Evolutionary conservation across 2,888 invertebrate genomes (phyloP).

Genomic region (Drosophila melanocephala): DNA sequence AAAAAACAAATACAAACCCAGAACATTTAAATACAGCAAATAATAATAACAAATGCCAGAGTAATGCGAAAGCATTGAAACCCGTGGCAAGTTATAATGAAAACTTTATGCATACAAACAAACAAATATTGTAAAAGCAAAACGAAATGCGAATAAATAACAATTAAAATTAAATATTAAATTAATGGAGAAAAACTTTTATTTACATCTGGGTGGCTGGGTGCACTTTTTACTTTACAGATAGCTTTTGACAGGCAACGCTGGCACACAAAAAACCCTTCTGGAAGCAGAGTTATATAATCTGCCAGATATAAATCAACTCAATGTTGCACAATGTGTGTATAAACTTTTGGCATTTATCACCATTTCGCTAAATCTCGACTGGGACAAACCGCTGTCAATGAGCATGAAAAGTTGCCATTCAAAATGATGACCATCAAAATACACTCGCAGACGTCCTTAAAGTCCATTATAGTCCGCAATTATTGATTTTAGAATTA

Average conservation of each 20-base stretch:
- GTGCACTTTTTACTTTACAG: background rate
- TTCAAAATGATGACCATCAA: background rate
- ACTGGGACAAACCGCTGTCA: background rate
- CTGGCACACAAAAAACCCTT: background rate
- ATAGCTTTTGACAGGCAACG: background rate
- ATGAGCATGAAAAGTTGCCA: background rate
- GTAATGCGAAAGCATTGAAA: constrained; percentile 48
- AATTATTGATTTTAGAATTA: background rate
- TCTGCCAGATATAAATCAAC: constrained; percentile 7
- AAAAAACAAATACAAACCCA: constrained; percentile 11
- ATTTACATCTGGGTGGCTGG: constrained; percentile 13
- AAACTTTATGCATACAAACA: constrained; percentile 70
- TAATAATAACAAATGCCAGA: constrained; percentile 64
- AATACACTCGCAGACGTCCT: background rate
- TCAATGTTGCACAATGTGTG: background rate
- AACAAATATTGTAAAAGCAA: constrained; percentile 74
- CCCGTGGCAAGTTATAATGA: constrained; percentile 49
- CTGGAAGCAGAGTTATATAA: background rate
- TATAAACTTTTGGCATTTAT: constrained; percentile 18
- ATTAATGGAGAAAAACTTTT: constrained; percentile 50
- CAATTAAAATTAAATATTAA: constrained; percentile 80
- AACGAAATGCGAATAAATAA: constrained; percentile 77
- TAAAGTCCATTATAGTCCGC: background rate
- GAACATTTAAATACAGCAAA: constrained; percentile 56
- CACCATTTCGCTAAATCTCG: constrained; percentile 14